These are phyloP conservation scores for human (Homo sapiens) DNA, from an alignment of 2,113 vertebrate genomes.

Conservation along the genomic window DNA sequence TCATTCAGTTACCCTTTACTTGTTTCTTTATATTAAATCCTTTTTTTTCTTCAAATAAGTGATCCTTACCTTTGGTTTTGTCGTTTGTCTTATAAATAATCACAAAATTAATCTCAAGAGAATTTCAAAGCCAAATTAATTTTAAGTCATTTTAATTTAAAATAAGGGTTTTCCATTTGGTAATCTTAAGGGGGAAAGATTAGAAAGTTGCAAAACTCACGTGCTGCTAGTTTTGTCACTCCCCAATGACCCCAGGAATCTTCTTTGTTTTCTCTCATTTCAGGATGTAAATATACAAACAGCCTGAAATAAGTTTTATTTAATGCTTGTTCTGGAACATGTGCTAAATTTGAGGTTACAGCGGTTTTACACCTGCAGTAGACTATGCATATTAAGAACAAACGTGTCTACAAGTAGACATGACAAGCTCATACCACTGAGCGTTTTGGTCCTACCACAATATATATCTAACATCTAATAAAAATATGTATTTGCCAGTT, in stretches of 20 bases:
- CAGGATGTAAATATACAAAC: not conserved
- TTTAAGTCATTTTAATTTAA: slow-evolving; percentile 40
- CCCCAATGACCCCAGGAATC: not conserved
- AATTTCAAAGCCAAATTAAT: slow-evolving; percentile 23
- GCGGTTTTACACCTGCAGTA: not conserved
- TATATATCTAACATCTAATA: not conserved
- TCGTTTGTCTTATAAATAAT: not conserved
- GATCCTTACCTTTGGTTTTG: slow-evolving; percentile 6
- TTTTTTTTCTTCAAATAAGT: not conserved
- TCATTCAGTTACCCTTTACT: not conserved
- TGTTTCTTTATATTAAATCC: not conserved
- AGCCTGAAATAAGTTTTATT: slow-evolving; percentile 1
- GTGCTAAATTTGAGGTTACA: not conserved
- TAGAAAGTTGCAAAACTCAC: not conserved
- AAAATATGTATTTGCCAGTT: slow-evolving; percentile 12
- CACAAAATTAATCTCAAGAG: slow-evolving; percentile 42
- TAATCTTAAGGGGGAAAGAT: not conserved
- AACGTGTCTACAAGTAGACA: not conserved
- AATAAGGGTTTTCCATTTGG: not conserved
- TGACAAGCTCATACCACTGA: not conserved
- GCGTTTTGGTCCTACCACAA: not conserved
- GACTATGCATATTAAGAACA: not conserved
- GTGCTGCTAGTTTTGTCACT: not conserved
- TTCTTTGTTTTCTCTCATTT: not conserved
- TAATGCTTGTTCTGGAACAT: not conserved